Evolutionary conservation across 2,888 invertebrate genomes (phyloP).

Genomic region (Dryadula phaetusa): DNA sequence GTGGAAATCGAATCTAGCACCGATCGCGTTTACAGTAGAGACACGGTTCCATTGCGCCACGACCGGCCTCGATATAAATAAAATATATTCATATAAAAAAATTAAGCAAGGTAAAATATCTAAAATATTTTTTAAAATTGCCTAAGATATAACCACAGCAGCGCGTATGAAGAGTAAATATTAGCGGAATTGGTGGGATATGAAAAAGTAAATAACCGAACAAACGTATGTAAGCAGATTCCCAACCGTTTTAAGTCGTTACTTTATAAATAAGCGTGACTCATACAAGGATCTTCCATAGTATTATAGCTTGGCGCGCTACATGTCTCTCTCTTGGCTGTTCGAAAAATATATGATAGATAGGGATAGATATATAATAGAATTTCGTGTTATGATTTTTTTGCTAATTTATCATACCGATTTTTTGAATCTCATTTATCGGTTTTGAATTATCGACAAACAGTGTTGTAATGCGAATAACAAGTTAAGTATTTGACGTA

Average conservation of each 20-base stretch:
- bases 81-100: too few relatives aligned
- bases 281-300: constrained; percentile 37
- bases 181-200: neutral
- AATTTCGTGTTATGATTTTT: constrained; percentile 12
- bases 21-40: too few relatives aligned
- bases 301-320: neutral
- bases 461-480: constrained; percentile 12
- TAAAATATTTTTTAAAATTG: too few relatives aligned
- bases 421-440: constrained; percentile 10
- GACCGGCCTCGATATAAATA: too few relatives aligned
- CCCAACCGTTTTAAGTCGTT: constrained; percentile 37
- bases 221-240: constrained; percentile 10
- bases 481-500: constrained; percentile 2
- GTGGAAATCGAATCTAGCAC: too few relatives aligned
- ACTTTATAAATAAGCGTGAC: constrained; percentile 38
- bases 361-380: constrained; percentile 12
- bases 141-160: neutral
- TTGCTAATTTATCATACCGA: constrained; percentile 1
- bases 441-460: neutral
- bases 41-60: too few relatives aligned
- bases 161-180: neutral
- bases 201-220: constrained; percentile 1
- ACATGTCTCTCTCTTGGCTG: constrained; percentile 9
- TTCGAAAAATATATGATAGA: neutral
- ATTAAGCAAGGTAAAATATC: too few relatives aligned